phyloP scores from a whole-genome alignment of 2,113 vertebrate species.

The Hypocryptadius cinnamomeus region DNA sequence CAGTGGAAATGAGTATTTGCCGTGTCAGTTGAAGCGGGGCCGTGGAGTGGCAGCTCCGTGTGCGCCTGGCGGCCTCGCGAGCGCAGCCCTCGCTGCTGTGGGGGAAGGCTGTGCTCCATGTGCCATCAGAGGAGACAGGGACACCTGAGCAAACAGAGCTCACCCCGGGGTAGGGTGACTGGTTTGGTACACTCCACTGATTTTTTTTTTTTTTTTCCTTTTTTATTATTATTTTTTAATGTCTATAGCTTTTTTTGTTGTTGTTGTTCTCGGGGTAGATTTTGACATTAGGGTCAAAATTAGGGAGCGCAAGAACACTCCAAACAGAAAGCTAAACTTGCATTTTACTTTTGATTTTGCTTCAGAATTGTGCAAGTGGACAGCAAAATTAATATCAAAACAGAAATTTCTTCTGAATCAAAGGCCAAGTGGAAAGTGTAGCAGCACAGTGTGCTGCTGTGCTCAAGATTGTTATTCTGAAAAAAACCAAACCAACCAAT shows the following conservation, averaged over 20 bases:
- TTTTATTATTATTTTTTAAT: background rate
- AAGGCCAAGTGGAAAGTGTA: background rate
- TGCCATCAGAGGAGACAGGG: background rate
- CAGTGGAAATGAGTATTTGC: slow-evolving; percentile 23
- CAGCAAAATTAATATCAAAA: background rate
- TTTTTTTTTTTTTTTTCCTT: background rate
- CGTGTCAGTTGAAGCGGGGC: background rate
- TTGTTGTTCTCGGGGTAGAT: background rate
- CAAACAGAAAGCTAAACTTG: background rate
- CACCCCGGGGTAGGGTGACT: background rate
- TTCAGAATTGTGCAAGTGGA: background rate
- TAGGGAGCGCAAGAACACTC: background rate
- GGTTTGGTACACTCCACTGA: background rate
- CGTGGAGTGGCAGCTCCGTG: background rate
- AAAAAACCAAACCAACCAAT: background rate
- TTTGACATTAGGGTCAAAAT: background rate
- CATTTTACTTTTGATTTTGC: background rate
- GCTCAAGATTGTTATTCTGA: background rate
- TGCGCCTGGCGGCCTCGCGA: background rate
- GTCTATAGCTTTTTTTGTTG: background rate
- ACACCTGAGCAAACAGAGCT: slow-evolving; percentile 15
- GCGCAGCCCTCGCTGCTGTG: rapidly evolving
- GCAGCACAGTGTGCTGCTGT: background rate
- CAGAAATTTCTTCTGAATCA: background rate
- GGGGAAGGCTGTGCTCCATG: background rate